Conservation (phyloP, 2,797 vertebrate species). For the Girardinus metallicus region DNA sequence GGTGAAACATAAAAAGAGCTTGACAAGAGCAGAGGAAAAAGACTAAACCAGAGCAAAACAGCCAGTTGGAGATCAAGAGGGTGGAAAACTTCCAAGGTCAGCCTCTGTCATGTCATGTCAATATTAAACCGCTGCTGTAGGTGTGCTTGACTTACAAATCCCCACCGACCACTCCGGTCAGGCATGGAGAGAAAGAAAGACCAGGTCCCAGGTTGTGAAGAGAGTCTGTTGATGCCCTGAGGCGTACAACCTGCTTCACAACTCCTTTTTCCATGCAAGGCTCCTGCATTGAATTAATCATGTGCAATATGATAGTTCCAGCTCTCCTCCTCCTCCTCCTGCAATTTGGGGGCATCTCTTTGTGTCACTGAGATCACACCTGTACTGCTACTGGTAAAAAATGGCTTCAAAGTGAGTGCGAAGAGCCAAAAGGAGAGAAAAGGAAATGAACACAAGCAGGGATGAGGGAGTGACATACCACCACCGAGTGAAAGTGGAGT, state of each 20-base stretch:
- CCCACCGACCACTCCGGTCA: slow-evolving; percentile 37
- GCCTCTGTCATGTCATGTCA: slow-evolving; percentile 51
- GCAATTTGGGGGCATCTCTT: slow-evolving; percentile 19
- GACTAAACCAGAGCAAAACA: slow-evolving; percentile 7
- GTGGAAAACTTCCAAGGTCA: slow-evolving; percentile 51
- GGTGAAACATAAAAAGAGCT: slow-evolving; percentile 22
- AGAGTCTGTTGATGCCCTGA: slow-evolving; percentile 53
- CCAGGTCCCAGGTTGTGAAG: slow-evolving; percentile 51
- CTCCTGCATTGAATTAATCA: slow-evolving; percentile 69
- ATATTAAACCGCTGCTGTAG: slow-evolving; percentile 5
- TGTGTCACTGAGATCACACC: slow-evolving; percentile 27
- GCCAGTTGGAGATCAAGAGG: slow-evolving; percentile 17
- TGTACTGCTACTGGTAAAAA: slow-evolving; percentile 23
- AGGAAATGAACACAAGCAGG: neutral
- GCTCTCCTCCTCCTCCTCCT: slow-evolving; percentile 30
- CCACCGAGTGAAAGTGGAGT: slow-evolving; percentile 6
- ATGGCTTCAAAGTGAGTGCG: slow-evolving; percentile 1
- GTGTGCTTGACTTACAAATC: slow-evolving; percentile 24
- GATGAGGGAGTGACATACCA: neutral
- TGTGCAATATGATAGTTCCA: slow-evolving; percentile 54
- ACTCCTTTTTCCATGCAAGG: slow-evolving; percentile 44
- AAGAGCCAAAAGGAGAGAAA: neutral
- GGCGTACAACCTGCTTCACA: slow-evolving; percentile 60
- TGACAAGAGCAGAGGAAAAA: slow-evolving; percentile 28
- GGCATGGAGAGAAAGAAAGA: slow-evolving; percentile 40